Evolutionary conservation across 2,797 vertebrate species (phyloP).

Genomic region (Sus cebifrons): DNA sequence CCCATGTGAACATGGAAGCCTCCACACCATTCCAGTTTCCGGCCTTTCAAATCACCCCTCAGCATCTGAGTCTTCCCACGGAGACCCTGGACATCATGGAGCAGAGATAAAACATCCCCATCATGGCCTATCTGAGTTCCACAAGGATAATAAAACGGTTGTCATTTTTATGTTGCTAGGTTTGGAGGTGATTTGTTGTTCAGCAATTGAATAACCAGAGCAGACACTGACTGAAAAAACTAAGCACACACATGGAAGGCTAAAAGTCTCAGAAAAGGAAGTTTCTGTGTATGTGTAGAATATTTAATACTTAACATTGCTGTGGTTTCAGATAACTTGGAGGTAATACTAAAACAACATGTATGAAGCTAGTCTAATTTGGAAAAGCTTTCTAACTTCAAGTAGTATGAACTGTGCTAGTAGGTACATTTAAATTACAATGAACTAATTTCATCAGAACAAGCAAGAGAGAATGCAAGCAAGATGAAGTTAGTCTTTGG

Average conservation of each 20-base stretch:
- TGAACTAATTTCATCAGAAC: neutral
- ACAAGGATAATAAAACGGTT: neutral
- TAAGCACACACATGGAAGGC: neutral
- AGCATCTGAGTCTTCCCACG: neutral
- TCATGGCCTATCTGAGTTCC: neutral
- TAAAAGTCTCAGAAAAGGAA: conserved; percentile 32
- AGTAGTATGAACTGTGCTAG: neutral
- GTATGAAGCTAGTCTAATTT: neutral
- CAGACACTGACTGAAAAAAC: neutral
- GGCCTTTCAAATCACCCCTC: neutral
- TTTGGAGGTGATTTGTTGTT: neutral
- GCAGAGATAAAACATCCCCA: neutral
- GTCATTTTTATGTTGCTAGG: neutral
- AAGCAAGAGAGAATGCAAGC: neutral
- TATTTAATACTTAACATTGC: neutral
- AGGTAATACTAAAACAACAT: neutral
- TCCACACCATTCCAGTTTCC: neutral
- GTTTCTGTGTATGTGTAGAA: neutral
- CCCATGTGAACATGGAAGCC: neutral
- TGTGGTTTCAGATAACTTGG: neutral
- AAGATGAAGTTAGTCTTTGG: neutral
- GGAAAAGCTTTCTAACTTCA: neutral
- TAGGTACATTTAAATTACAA: neutral
- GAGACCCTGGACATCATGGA: neutral
- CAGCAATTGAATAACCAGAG: neutral